These are phyloP conservation scores for Psophia crepitans DNA, from an alignment of 2,113 vertebrate genomes.

Conservation along the genomic window DNA sequence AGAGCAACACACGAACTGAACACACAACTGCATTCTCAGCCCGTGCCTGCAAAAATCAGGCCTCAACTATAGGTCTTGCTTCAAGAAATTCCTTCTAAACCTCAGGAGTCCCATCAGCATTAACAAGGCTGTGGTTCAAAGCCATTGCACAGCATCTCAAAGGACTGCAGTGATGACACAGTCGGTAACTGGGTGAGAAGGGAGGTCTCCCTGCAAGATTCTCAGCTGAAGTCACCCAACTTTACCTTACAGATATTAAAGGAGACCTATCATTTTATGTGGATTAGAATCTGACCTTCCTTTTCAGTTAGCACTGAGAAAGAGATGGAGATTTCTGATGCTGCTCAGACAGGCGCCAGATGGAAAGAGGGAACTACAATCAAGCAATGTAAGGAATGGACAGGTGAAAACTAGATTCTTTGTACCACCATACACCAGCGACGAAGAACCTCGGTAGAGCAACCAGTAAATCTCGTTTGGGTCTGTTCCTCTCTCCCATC, in stretches of 20 bases:
- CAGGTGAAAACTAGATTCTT: neutral
- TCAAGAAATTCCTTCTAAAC: neutral
- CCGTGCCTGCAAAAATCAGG: accelerated
- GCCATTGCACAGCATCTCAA: accelerated
- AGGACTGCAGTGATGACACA: accelerated
- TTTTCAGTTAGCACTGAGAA: neutral
- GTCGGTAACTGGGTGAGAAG: neutral
- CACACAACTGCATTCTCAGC: neutral
- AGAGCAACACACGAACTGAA: neutral
- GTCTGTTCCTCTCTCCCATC: neutral
- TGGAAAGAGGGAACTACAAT: neutral
- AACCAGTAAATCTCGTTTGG: neutral
- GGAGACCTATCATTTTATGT: accelerated
- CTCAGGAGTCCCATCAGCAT: neutral
- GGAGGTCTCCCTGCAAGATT: neutral
- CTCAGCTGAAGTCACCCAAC: neutral
- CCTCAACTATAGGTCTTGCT: neutral
- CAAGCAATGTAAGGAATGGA: neutral
- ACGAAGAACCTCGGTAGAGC: neutral
- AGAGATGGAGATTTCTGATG: neutral
- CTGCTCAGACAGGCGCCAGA: neutral
- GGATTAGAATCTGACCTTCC: accelerated
- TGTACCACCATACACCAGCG: no score
- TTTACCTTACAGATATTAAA: neutral
- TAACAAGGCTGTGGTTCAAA: neutral